Evolutionary conservation across 2,888 invertebrate genomes (phyloP), one percentile per base, ranked within the genome.

Genomic region (Strigamia crassipes): DNA sequence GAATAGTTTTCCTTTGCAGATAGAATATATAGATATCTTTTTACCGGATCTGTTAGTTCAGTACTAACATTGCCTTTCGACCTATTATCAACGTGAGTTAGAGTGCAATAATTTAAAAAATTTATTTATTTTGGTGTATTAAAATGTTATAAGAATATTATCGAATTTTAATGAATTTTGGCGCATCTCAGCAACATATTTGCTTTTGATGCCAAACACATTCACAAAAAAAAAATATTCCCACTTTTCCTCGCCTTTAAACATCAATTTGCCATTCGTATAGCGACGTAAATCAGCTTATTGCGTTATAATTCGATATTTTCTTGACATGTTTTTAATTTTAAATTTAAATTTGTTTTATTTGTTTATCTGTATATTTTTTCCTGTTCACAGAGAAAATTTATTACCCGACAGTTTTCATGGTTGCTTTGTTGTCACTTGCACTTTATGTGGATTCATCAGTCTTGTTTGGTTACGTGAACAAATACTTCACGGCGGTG

Each of bases 381-480:
- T 18, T n/a, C 8, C 3, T 46, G 5, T 46, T 38, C 46, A 42
- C 86, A 89, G 89, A 82, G 97, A 97, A 86, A 96, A 97, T 88
- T 89, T 98, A 81, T 93, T 95, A 0, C 93, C 95, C 38, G 99
- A 99, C 89, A 95, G 97, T 83, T 95, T 97, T 87, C 96, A 97
- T 83, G 99, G 98, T 15, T 96, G 95, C 88, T 95, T 98, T 88
- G 97, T 99, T 46, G 97, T 99, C 13, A 94, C 95, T 3, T 97
- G 98, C 87, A 99, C 99, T 1, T 88, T 99, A 82, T 94, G 97
- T 87, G 95, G 96, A 0, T 99, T 99, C 87, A 97, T 99, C 85
- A 97, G 97, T 8, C 89, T 99, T 78, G 96, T 99, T 5, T 99
- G 99, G 99, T 89, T 99, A 79, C 90, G 99, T 84, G 99, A 99